phyloP scores from a whole-genome alignment of 2,888 invertebrate species.

The Eupithecia centaureata region DNA sequence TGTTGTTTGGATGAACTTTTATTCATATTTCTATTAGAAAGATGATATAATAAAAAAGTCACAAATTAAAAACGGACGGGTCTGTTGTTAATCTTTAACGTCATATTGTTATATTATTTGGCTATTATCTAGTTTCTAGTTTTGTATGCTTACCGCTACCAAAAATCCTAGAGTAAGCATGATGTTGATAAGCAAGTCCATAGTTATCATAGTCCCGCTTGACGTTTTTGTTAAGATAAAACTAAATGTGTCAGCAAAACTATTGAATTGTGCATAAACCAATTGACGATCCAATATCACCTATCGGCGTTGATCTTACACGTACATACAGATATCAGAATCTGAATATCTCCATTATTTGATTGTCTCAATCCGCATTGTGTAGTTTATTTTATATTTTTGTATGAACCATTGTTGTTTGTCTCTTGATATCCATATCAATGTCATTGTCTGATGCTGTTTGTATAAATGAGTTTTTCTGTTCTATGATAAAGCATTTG shows the following conservation, averaged over 20 bases:
- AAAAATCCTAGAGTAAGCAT: background rate
- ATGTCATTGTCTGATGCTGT: slow-evolving; percentile 12
- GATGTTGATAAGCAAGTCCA: background rate
- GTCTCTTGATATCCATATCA: slow-evolving; percentile 15
- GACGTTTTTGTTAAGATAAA: background rate
- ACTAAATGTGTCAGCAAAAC: background rate
- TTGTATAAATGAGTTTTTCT: background rate
- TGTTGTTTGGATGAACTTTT: background rate
- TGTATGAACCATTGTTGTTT: slow-evolving; percentile 18
- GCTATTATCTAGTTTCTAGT: too few species aligned
- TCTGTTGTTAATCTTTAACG: too few species aligned
- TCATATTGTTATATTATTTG: too few species aligned
- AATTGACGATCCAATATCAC: background rate
- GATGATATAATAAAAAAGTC: too few species aligned
- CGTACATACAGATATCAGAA: slow-evolving; percentile 1
- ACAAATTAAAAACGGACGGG: too few species aligned
- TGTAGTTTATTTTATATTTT: slow-evolving; percentile 7
- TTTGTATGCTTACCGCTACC: too few species aligned
- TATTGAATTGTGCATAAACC: background rate
- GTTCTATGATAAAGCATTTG: background rate
- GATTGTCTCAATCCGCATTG: slow-evolving; percentile 9
- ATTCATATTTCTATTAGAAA: background rate
- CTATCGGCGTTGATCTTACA: slow-evolving; percentile 4
- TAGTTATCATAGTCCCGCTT: background rate
- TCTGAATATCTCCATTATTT: slow-evolving; percentile 7